Percentiles rank a stretch among this genome's conserved stretches.
Conservation (phyloP, 2,888 invertebrate genomes). For the Eupsilia transversa region DNA sequence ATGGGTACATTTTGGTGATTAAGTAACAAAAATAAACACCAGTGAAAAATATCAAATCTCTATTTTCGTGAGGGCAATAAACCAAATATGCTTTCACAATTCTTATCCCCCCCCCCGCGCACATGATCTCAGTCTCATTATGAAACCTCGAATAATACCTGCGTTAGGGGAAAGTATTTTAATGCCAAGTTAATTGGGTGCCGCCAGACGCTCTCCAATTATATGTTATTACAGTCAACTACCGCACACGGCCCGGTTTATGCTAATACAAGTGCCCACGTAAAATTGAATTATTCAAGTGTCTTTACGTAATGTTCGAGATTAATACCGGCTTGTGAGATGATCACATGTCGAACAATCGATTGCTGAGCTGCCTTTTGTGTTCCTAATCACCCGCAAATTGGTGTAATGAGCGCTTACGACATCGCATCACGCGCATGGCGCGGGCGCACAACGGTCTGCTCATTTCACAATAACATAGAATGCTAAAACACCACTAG, state of each 20-base stretch:
- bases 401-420: slow-evolving; percentile 75
- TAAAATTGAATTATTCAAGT: slow-evolving; percentile 71
- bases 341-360: slow-evolving; percentile 61
- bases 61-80: slow-evolving; percentile 70
- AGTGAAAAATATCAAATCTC: slow-evolving; percentile 63
- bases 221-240: slow-evolving; percentile 71
- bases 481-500: slow-evolving; percentile 56
- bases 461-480: slow-evolving; percentile 73
- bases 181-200: slow-evolving; percentile 78
- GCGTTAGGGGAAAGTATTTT: slow-evolving; percentile 80
- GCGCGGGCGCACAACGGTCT: slow-evolving; percentile 65
- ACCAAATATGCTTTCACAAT: slow-evolving; percentile 76
- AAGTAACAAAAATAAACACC: slow-evolving; percentile 42
- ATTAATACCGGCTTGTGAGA: slow-evolving; percentile 55
- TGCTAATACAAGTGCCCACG: slow-evolving; percentile 71
- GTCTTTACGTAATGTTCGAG: slow-evolving; percentile 59
- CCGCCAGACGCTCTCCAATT: slow-evolving; percentile 74
- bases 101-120: slow-evolving; percentile 62
- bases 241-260: slow-evolving; percentile 68
- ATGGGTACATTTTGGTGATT: slow-evolving; percentile 3
- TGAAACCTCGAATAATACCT: slow-evolving; percentile 76
- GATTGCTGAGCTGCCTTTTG: slow-evolving; percentile 70
- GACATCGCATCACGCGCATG: slow-evolving; percentile 70
- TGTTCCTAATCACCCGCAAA: slow-evolving; percentile 76
- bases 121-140: slow-evolving; percentile 76